phyloP scores from a whole-genome alignment of 2,888 invertebrate genomes.

The Chalcis sispes region DNA sequence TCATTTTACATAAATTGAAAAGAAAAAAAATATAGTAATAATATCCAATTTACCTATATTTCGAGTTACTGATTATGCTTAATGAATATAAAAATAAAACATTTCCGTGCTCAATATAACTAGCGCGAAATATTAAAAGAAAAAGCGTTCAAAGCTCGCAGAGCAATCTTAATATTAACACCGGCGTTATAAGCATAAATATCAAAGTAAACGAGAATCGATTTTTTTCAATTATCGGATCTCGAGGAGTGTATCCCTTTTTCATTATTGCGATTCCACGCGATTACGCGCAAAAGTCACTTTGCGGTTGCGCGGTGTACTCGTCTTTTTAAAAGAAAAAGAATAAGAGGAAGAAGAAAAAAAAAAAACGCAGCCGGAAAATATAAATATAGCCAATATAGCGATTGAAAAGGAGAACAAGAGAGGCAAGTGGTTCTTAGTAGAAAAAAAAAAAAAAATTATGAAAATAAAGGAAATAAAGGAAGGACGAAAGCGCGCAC shows the following conservation, averaged over 20 bases:
- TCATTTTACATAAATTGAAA: background rate
- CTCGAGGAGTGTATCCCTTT: no score
- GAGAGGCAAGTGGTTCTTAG: background rate
- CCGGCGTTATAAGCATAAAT: background rate
- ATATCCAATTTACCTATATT: no score
- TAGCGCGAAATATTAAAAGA: no score
- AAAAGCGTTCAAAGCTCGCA: no score
- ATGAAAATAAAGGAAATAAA: background rate
- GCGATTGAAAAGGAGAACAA: no score
- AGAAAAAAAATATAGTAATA: background rate
- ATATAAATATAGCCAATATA: no score
- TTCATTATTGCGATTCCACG: conserved; percentile 17
- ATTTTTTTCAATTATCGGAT: conserved; percentile 39
- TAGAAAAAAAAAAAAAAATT: background rate
- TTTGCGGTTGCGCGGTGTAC: background rate
- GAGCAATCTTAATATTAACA: no score
- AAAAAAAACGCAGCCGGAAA: no score
- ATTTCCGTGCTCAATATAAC: no score
- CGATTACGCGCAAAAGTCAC: conserved; percentile 40
- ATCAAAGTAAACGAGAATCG: conserved; percentile 5
- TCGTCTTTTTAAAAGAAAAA: background rate
- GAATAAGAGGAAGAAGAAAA: background rate
- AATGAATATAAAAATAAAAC: background rate
- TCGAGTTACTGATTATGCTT: background rate
- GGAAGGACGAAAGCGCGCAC: background rate